Base-by-base conservation (phyloP, 92 coral and sea anemone species). In the Muricea muricata region DNA sequence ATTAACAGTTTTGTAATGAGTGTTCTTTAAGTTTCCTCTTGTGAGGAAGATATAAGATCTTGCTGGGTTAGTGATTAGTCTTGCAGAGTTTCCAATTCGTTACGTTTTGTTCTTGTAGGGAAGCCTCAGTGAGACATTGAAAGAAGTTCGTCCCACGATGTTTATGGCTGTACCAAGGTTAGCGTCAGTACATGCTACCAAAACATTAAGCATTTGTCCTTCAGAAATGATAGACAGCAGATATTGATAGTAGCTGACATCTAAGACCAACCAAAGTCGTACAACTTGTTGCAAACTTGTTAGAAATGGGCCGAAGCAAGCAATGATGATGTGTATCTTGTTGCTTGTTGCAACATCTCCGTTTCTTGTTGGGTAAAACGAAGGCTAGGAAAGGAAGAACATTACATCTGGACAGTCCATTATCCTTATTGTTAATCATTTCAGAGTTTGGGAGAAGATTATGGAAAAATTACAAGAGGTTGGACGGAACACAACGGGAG, bases 101-200 rank as follows among this genome's bases (percentile, higher is more conserved):
- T 10, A 57, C n/a, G 39, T 39, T 41, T 37, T 32, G 24, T 73
- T 21, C 54, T 47, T 39, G 37, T 30, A 96, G 99, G 99, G 99
- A 37, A 65, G 92, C 29, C 94, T 96, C 57, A 93, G 91, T 4
- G 73, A 87, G 2, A 96, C 99, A 13, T 60, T 96, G 20, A 77
- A 84, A 76, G 99, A 96, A 75, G 92, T 89, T 14, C 89, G 98
- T 33, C 99, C 99, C 24, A 96, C 99, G 0, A 14, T 93, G 83
- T 18, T 96, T 0, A 85, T 96, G 33, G 99, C 96, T 65, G 99
- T 96, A 30, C 99, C 99, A 35, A 90, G 99, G 99, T 96, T 47
- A n/a, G 73, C 71, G 18, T 8, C 40, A n/a, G n/a, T n/a, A 14
- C 24, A 60, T 1, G 26, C 29, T n/a, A n/a, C n/a, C n/a, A n/a